phyloP scores from a whole-genome alignment of 2,113 vertebrate species.

The Hippopotamus amphibius region DNA sequence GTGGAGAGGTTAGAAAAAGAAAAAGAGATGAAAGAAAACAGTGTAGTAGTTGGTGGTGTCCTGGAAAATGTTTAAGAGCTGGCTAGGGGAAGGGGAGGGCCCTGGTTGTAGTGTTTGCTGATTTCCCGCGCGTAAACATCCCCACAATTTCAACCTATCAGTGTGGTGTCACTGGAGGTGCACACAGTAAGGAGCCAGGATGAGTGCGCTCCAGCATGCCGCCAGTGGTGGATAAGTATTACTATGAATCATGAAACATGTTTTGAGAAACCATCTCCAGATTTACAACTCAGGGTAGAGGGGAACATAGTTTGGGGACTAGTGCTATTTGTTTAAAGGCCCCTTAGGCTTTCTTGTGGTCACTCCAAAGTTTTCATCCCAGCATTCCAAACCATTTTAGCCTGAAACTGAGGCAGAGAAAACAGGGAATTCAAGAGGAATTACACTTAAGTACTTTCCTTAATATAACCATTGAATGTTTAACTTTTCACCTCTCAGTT shows the following conservation, averaged over 20 bases:
- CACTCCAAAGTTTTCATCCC: neutral
- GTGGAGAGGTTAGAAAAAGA: neutral
- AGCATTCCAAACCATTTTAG: neutral
- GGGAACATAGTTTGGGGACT: neutral
- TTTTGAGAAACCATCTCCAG: neutral
- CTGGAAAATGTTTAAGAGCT: neutral
- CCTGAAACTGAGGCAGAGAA: neutral
- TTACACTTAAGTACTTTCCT: neutral
- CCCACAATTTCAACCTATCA: neutral
- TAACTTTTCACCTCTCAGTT: neutral
- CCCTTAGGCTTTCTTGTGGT: neutral
- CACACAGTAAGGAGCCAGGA: accelerated
- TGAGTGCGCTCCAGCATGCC: neutral
- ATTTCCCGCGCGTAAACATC: neutral
- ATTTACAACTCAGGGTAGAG: neutral
- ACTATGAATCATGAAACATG: neutral
- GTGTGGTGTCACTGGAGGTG: neutral
- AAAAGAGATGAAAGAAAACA: neutral
- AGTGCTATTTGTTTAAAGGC: neutral
- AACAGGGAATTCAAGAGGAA: neutral
- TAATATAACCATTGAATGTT: neutral
- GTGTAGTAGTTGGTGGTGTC: neutral
- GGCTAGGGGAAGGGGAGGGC: neutral
- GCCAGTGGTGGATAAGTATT: neutral
- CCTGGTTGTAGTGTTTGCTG: neutral